Base-by-base conservation (phyloP, 2,797 vertebrate species). In the Apogon talboti region DNA sequence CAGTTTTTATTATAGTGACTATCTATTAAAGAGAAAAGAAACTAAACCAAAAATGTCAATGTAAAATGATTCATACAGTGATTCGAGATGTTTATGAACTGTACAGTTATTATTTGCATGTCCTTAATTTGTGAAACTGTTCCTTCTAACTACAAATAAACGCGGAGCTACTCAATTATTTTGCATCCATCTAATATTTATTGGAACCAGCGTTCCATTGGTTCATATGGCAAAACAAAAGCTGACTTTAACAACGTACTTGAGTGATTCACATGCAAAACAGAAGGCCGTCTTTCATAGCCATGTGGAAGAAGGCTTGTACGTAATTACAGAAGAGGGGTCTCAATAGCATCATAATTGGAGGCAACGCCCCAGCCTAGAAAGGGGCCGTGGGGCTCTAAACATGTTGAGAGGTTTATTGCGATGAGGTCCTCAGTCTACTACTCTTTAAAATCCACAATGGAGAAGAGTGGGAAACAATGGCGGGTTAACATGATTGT, bases 361-460 rank as follows among this genome's bases (percentile, higher is more conserved):
- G 81, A 81, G 84, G 79, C 80, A 87, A 81, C 76, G 73, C 86
- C 81, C 79, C 51, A 14, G 67, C 66, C 67, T 77, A 41, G 70
- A 89, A 87, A 86, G 74, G 58, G 58, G 60, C 69, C 70, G 61
- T 51, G 77, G 72, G 66, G 74, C 79, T 84, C 76, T 78, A 81
- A 89, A 89, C 84, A 88, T 80, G 85, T 87, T 68, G 82, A 89
- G 78, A 85, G 81, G 73, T 88, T 91, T 87, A 90, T 90, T 88
- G 87, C 85, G 40, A 85, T 69, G 83, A 83, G 79, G 74, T 79
- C 67, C 76, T 79, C 47, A 70, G 81, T 85, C 74, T 53, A 85
- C 65, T 71, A 81, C 71, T 83, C 73, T 76, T 76, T 66, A 72
- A 80, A 75, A 80, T 71, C 40, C 74, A 83, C 85, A 89, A 74